phyloP scores from a whole-genome alignment of 2,888 invertebrate genomes.

The Timema podura region DNA sequence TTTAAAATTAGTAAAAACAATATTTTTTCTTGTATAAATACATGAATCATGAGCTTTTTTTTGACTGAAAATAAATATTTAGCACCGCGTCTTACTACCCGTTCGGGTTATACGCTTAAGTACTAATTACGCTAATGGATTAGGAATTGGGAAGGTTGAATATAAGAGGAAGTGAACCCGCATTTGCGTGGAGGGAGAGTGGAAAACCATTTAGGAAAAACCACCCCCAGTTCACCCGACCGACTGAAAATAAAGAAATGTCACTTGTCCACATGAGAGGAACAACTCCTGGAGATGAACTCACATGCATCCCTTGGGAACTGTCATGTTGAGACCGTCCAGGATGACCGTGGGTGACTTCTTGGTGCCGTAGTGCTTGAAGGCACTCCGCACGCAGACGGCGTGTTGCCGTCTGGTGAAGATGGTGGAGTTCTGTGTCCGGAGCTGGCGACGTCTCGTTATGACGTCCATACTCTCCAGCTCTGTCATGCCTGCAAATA shows the following conservation, averaged over 20 bases:
- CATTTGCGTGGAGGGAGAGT: too few relatives aligned
- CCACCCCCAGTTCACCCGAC: too few relatives aligned
- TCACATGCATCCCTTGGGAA: slow-evolving; percentile 85
- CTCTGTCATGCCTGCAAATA: slow-evolving; percentile 3
- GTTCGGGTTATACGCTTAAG: too few relatives aligned
- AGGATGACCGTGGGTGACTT: slow-evolving; percentile 77
- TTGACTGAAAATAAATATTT: too few relatives aligned
- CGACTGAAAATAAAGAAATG: neutral
- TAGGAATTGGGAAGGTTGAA: too few relatives aligned
- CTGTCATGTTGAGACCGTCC: slow-evolving; percentile 87
- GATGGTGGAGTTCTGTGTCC: neutral
- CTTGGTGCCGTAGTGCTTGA: slow-evolving; percentile 77
- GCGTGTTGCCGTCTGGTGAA: slow-evolving; percentile 69
- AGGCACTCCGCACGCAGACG: slow-evolving; percentile 77
- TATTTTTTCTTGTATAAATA: too few relatives aligned
- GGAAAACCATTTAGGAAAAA: too few relatives aligned
- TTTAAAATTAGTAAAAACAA: too few relatives aligned
- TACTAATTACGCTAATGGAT: too few relatives aligned
- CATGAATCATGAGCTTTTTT: too few relatives aligned
- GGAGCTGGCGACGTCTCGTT: neutral
- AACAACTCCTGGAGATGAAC: slow-evolving; percentile 41
- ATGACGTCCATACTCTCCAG: neutral
- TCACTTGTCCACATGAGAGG: too few relatives aligned
- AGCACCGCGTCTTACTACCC: neutral
- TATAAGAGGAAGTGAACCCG: too few relatives aligned